Evolutionary conservation across 2,113 vertebrate species (phyloP).

Genomic region (Brachypteracias leptosomus): DNA sequence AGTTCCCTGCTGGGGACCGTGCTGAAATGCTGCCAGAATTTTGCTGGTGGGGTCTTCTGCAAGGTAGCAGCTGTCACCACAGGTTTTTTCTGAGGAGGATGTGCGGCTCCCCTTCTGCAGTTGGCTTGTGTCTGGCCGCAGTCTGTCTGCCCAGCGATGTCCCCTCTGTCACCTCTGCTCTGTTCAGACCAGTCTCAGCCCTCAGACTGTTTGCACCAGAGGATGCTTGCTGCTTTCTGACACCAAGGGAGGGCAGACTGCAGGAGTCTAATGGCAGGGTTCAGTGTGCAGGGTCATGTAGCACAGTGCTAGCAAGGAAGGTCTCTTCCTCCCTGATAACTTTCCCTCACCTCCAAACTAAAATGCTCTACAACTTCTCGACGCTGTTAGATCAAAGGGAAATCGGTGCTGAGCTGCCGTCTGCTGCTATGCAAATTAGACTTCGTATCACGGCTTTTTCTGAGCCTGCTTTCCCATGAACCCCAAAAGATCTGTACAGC

Average conservation of each 20-base stretch:
- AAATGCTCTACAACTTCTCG: neutral
- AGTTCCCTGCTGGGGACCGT: rapidly evolving
- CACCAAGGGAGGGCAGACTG: neutral
- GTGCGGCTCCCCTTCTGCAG: neutral
- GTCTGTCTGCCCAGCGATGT: neutral
- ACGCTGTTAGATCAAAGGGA: neutral
- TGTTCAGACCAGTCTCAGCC: neutral
- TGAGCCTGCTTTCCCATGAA: constrained; percentile 11
- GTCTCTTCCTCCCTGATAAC: neutral
- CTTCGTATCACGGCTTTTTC: neutral
- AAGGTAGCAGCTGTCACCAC: neutral
- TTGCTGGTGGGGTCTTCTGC: neutral
- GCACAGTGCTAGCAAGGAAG: neutral
- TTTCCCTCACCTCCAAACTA: neutral
- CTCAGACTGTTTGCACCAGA: neutral
- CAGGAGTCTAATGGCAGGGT: neutral
- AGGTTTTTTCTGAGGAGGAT: rapidly evolving
- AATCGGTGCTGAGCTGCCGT: neutral
- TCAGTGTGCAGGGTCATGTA: rapidly evolving
- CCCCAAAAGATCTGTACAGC: neutral
- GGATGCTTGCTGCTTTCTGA: neutral
- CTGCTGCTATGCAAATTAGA: constrained; percentile 20
- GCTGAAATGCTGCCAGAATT: rapidly evolving
- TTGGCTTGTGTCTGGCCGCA: too few species aligned
- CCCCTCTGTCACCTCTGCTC: rapidly evolving